Conservation (phyloP, 2,113 vertebrate species). For the Calonectris borealis region DNA sequence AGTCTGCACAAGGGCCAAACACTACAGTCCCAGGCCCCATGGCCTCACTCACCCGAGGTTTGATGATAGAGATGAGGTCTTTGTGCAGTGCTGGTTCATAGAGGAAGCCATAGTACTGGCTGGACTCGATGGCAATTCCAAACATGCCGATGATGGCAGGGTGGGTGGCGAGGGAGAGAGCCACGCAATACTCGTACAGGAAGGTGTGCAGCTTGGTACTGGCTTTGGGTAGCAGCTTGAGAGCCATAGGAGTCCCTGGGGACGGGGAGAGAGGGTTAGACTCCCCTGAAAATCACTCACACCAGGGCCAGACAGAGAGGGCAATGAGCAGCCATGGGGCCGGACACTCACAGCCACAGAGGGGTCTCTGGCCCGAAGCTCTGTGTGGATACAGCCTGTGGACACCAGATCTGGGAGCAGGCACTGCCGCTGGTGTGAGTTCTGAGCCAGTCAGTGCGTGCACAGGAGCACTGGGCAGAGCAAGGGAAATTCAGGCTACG, state of each 20-base stretch:
- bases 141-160: constrained; percentile 87
- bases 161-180: constrained; percentile 86
- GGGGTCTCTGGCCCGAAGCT: not conserved
- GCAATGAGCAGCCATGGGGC: not conserved
- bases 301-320: not conserved
- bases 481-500: not conserved
- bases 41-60: constrained; percentile 81
- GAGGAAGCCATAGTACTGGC: constrained; percentile 88
- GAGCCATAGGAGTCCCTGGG: constrained; percentile 89
- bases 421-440: not conserved
- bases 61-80: constrained; percentile 92
- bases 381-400: not conserved
- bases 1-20: not conserved
- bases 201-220: constrained; percentile 90
- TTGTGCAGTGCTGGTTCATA: constrained; percentile 86
- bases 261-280: not conserved
- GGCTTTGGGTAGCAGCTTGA: constrained; percentile 91
- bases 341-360: not conserved
- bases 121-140: constrained; percentile 89
- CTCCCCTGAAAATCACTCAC: not conserved
- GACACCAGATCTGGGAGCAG: not conserved
- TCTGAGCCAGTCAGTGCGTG: not conserved
- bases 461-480: not conserved
- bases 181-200: constrained; percentile 92
- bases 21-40: not conserved